Percentiles rank a stretch among this genome's conserved stretches.
Conservation (phyloP, 2,888 invertebrate species). For the Aporophyla lueneburgensis region DNA sequence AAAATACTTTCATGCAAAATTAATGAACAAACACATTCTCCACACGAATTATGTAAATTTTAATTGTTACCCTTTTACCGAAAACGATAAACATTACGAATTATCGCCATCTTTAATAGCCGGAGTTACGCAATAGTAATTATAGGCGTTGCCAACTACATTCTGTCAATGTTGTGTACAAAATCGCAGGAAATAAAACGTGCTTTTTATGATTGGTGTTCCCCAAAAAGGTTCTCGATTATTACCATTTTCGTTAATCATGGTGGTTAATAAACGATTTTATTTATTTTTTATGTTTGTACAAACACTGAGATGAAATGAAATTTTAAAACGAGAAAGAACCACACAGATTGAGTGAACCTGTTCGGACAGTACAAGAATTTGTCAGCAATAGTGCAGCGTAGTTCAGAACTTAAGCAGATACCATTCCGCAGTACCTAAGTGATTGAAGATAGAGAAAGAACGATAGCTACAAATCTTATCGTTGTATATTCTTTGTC, state of each 20-base stretch:
- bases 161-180: background rate
- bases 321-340: no score
- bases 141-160: background rate
- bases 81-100: constrained; percentile 42
- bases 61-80: constrained; percentile 47
- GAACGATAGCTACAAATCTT: no score
- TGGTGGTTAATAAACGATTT: no score
- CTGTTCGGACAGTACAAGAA: no score
- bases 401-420: no score
- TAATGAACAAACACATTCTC: constrained; percentile 26
- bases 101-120: constrained; percentile 24
- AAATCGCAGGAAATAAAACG: background rate
- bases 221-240: background rate
- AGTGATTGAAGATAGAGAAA: no score
- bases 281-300: no score
- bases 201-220: background rate
- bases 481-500: no score
- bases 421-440: no score
- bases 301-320: no score
- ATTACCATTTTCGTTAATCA: background rate
- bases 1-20: constrained; percentile 33
- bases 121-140: constrained; percentile 29
- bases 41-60: constrained; percentile 50
- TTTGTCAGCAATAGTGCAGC: no score
- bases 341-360: no score